These are phyloP conservation scores for Macaca nemestrina DNA, from an alignment of 2,113 vertebrate species.

Conservation along the genomic window DNA sequence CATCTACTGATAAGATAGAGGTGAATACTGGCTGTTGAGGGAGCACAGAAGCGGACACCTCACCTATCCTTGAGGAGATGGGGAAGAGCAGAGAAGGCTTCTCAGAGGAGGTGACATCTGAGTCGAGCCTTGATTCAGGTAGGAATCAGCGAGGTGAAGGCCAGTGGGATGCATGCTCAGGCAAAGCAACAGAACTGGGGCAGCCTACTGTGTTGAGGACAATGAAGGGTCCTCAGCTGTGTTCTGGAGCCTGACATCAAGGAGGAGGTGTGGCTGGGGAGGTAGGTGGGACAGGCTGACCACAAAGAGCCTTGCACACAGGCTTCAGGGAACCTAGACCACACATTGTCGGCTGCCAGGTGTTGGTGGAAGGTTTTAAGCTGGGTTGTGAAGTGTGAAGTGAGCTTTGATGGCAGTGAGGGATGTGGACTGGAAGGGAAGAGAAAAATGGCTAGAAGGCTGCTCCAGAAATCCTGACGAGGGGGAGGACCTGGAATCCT, in stretches of 20 bases:
- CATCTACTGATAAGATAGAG: background rate
- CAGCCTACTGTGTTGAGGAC: background rate
- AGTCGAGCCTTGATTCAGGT: background rate
- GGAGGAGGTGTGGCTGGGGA: background rate
- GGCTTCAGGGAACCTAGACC: background rate
- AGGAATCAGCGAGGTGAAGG: background rate
- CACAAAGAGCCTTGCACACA: background rate
- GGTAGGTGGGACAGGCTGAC: too few species aligned
- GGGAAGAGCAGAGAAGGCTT: background rate
- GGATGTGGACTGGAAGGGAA: background rate
- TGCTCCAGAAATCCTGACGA: background rate
- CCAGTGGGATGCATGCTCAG: background rate
- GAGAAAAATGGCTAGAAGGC: background rate
- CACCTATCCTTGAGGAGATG: background rate
- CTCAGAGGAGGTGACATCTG: background rate
- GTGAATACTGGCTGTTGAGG: background rate
- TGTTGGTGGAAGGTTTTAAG: background rate
- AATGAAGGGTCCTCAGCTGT: background rate
- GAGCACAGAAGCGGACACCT: background rate
- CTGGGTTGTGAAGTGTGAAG: background rate
- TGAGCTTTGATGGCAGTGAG: background rate
- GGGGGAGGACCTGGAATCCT: background rate
- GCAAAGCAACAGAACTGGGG: background rate
- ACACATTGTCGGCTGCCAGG: background rate
- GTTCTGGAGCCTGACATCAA: background rate